Evolutionary conservation across 2,888 invertebrate species (phyloP).

Genomic region (Drosophila parthenogenetica): DNA sequence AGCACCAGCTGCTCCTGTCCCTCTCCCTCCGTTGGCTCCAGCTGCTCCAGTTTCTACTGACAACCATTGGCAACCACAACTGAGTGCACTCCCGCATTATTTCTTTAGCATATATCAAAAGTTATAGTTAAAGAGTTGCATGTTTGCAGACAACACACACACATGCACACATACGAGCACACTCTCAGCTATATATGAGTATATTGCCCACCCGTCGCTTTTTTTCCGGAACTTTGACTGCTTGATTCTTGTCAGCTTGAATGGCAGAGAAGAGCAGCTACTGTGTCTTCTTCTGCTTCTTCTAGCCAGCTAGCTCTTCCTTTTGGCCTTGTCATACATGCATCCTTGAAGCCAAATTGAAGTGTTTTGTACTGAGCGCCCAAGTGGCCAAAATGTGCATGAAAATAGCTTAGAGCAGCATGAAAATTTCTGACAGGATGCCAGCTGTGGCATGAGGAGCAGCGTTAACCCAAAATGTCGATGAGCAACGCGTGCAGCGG

Average conservation of each 20-base stretch:
- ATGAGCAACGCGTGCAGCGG: constrained; percentile 38
- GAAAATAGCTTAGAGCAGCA: constrained; percentile 77
- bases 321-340: constrained; percentile 46
- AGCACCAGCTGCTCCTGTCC: constrained; percentile 7
- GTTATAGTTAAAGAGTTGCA: constrained; percentile 79
- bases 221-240: constrained; percentile 69
- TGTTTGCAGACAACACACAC: constrained; percentile 51
- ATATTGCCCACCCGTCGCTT: constrained; percentile 34
- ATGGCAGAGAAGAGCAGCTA: constrained; percentile 20
- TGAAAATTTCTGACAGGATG: constrained; percentile 66
- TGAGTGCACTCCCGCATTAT: constrained; percentile 74
- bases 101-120: constrained; percentile 77
- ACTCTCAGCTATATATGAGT: background rate
- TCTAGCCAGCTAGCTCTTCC: constrained; percentile 8
- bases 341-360: constrained; percentile 77
- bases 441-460: constrained; percentile 7
- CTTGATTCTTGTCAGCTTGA: constrained; percentile 59
- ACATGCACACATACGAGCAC: constrained; percentile 5
- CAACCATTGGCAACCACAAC: constrained; percentile 57
- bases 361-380: constrained; percentile 74
- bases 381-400: constrained; percentile 78
- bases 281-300: background rate
- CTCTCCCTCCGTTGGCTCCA: background rate
- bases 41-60: constrained; percentile 16
- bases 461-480: constrained; percentile 26